These are phyloP conservation scores for Saccopteryx leptura DNA, from an alignment of 2,113 vertebrate species.

Conservation along the genomic window DNA sequence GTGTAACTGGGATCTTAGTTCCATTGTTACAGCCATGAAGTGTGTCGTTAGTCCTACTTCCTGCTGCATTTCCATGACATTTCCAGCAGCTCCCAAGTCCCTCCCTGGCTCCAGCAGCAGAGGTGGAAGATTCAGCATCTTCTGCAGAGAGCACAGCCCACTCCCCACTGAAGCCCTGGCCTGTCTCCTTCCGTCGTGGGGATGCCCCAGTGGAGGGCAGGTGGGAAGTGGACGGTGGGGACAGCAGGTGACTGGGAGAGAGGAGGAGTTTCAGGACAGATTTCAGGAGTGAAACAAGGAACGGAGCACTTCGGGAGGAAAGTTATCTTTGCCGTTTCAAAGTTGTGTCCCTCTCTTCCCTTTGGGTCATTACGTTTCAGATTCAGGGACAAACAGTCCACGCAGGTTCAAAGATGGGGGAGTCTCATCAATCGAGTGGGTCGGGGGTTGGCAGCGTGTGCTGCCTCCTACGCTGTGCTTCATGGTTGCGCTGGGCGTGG, in stretches of 20 bases:
- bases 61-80: not conserved
- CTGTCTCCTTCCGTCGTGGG: not conserved
- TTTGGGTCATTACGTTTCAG: not conserved
- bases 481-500: not conserved
- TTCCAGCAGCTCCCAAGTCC: not conserved
- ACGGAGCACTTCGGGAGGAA: not conserved
- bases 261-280: not conserved
- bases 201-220: not conserved
- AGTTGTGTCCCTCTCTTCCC: not conserved
- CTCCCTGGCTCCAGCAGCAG: fast-evolving
- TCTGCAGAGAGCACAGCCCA: not conserved
- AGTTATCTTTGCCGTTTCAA: not conserved
- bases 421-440: not conserved
- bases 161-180: too few relatives aligned
- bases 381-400: not conserved
- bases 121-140: fast-evolving
- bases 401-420: not conserved
- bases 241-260: not conserved
- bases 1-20: not conserved
- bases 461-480: not conserved
- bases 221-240: not conserved
- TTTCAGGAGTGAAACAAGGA: not conserved
- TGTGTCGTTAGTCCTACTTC: not conserved
- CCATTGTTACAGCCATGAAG: not conserved
- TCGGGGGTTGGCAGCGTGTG: fast-evolving